Conservation (phyloP, 2,888 invertebrate species). For the Pinctada fucata region DNA sequence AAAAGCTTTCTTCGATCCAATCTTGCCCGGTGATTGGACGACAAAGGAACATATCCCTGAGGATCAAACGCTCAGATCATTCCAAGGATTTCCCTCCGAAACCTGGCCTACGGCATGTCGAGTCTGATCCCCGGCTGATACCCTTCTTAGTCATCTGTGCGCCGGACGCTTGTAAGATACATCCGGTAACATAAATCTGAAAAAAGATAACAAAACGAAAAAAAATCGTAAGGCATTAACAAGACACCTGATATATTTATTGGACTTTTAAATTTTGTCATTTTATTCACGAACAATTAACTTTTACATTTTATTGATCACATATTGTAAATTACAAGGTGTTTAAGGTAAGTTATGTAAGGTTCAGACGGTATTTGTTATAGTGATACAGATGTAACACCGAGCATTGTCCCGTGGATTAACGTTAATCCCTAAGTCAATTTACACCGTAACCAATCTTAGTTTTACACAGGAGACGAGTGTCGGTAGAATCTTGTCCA, state of each 20-base stretch:
- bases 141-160: conserved; percentile 34
- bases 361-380: conserved; percentile 2
- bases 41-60: conserved; percentile 31
- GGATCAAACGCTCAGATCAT: conserved; percentile 38
- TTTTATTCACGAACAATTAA: too few relatives aligned
- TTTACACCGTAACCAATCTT: conserved; percentile 30
- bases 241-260: too few relatives aligned
- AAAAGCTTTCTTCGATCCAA: conserved; percentile 38
- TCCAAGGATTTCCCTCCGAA: conserved; percentile 32
- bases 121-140: conserved; percentile 29
- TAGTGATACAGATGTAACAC: conserved; percentile 29
- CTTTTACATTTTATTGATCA: too few relatives aligned
- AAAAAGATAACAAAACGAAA: neutral
- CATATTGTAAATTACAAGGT: too few relatives aligned
- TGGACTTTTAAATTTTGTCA: too few relatives aligned
- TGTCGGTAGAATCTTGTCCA: neutral
- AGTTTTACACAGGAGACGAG: conserved; percentile 20
- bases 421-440: conserved; percentile 38
- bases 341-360: neutral
- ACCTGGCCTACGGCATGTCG: conserved; percentile 38
- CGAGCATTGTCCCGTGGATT: conserved; percentile 36
- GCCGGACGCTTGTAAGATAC: neutral
- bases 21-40: conserved; percentile 25
- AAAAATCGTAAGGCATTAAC: too few relatives aligned
- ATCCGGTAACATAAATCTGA: conserved; percentile 17